Percentiles rank a stretch among this genome's conserved stretches.
These are phyloP conservation scores for Bucco capensis DNA, from an alignment of 2,113 vertebrate species.

Conservation along the genomic window DNA sequence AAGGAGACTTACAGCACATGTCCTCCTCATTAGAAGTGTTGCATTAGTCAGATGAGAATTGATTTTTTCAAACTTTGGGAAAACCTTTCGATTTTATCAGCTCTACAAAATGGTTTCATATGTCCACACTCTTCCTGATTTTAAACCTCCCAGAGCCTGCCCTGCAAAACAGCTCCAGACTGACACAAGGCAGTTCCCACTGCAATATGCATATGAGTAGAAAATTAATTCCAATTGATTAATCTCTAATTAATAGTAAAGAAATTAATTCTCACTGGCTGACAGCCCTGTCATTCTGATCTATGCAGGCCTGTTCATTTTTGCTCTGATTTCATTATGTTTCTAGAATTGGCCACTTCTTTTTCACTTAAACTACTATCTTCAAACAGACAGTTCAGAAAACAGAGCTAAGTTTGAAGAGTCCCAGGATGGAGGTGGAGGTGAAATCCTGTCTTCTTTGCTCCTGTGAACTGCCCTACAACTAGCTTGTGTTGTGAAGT, in stretches of 20 bases:
- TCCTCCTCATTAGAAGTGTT: not conserved
- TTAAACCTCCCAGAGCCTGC: not conserved
- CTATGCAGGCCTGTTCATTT: not conserved
- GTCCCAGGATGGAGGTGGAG: accelerated
- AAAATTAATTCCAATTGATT: no score
- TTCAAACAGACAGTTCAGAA: not conserved
- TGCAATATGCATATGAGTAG: not conserved
- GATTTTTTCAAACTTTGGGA: not conserved
- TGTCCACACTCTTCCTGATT: not conserved
- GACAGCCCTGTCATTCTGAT: not conserved
- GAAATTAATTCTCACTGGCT: not conserved
- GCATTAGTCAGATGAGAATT: not conserved
- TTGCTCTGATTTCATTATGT: not conserved
- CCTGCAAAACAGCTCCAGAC: not conserved
- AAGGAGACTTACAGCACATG: not conserved
- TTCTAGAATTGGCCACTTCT: not conserved
- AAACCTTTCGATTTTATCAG: not conserved
- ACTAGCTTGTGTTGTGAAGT: not conserved
- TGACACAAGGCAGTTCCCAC: accelerated
- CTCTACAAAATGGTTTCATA: not conserved
- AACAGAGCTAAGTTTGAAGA: not conserved
- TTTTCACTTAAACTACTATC: not conserved
- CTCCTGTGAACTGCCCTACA: not conserved
- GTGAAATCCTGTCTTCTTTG: not conserved
- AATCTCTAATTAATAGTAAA: no score